These are phyloP conservation scores for Pemphigus obesinymphae DNA, from an alignment of 1,140 invertebrate genomes.

Conservation along the genomic window DNA sequence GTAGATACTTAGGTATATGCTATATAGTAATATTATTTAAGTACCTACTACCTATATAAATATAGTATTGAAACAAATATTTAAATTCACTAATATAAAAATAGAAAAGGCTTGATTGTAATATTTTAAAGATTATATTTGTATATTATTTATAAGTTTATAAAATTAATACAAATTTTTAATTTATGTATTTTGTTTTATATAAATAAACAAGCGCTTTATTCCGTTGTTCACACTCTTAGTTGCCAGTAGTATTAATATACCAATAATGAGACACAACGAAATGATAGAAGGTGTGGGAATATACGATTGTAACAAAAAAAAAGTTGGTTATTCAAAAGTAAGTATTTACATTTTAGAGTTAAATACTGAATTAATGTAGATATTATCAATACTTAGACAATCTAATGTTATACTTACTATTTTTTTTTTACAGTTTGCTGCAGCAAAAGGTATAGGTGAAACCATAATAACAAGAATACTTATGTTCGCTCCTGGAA, in stretches of 20 bases:
- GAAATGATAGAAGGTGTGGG: background rate
- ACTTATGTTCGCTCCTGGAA: background rate
- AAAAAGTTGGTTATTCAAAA: slow-evolving; percentile 17
- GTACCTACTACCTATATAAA: no score
- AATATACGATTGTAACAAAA: slow-evolving; percentile 7
- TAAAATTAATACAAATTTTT: background rate
- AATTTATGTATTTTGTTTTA: background rate
- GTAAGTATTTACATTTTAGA: background rate
- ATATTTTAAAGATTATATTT: no score
- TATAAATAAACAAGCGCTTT: background rate
- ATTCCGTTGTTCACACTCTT: background rate
- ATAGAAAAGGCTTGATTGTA: background rate
- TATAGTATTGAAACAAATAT: background rate
- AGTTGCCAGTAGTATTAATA: background rate
- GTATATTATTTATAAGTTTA: no score
- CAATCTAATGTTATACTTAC: no score
- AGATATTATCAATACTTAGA: no score
- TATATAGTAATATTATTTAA: no score
- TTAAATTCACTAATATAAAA: background rate
- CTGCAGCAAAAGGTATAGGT: slow-evolving; percentile 8
- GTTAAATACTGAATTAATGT: background rate
- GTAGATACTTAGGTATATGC: no score
- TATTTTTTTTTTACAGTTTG: slow-evolving; percentile 7
- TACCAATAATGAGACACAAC: slow-evolving; percentile 4
- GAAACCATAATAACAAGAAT: slow-evolving; percentile 5